Base-by-base conservation (phyloP, 1,140 invertebrate species). In the Episyrphus balteatus region DNA sequence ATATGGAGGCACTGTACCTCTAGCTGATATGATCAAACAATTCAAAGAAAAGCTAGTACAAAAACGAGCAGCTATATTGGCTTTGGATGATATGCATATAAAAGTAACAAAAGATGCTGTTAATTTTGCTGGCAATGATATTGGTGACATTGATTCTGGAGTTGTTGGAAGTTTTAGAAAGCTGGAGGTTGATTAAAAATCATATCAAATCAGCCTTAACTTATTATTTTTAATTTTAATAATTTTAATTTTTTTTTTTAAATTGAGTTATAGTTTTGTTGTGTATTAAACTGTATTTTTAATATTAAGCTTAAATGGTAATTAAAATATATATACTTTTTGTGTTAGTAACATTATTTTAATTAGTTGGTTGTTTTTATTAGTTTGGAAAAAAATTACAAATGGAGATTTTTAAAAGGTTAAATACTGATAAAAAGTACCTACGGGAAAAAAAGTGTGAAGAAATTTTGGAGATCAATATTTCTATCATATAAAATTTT, bases 111-210 rank as follows among this genome's bases (percentile, higher is more conserved):
- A 75, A 53, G 75, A 74, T 49, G 70, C 73, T n/a, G 74, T 73
- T 48, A 75, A 76, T 18, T 72, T 78, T n/a, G 75, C 78, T 19
- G 74, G 75, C 19, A 78, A 80, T 56, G 70, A 77, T 51, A 78
- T 75, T 41, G 79, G 82, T 50, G 76, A 81, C 47, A 70, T 84
- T 14, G 78, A 78, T 56, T 75, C 77, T 30, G 77, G 78, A 2
- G 74, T 86, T 14, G 78, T 80, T 47, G 86, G 86, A 26, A 85
- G 82, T 42, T 88, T 88, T 63, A 78, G 85, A 57, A 87, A 86
- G 70, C 68, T 88, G 38, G 82, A 86, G 67, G 76, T 88, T n/a
- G 85, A 88, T 70, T 88, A 76, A 75, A 38, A 30, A 12, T n/a
- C n/a, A n/a, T n/a, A n/a, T n/a, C n/a, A n/a, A n/a, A n/a, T n/a